Percentiles rank a stretch among this genome's conserved stretches.
These are phyloP conservation scores for Petromus typicus DNA, from an alignment of 2,113 vertebrate species.

Conservation along the genomic window DNA sequence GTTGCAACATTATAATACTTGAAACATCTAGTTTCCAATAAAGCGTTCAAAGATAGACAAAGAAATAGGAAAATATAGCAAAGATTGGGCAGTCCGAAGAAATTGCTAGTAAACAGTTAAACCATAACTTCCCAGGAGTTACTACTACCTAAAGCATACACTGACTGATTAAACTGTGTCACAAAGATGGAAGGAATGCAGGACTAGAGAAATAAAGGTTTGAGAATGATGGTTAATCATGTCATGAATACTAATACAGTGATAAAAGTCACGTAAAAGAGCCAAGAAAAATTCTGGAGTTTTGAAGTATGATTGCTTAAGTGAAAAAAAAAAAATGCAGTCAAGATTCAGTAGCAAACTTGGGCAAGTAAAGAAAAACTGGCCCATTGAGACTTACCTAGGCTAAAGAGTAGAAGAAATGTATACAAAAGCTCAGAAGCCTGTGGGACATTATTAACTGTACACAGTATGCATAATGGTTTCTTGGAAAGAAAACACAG, in stretches of 20 bases:
- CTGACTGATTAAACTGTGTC: neutral
- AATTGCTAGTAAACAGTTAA: too few species aligned
- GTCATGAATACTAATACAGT: neutral
- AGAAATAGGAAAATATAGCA: neutral
- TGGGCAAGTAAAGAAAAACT: neutral
- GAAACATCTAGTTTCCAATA: neutral
- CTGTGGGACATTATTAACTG: neutral
- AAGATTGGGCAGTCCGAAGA: neutral
- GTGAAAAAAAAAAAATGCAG: neutral
- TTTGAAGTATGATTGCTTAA: neutral
- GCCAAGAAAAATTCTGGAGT: neutral
- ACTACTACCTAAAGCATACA: neutral
- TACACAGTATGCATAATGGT: neutral
- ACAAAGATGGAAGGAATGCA: neutral
- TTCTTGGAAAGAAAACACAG: neutral
- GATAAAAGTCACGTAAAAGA: neutral
- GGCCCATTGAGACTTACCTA: too few species aligned
- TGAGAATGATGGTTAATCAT: neutral
- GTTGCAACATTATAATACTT: neutral
- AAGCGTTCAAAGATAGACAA: neutral
- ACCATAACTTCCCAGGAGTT: neutral
- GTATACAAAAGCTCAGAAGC: neutral
- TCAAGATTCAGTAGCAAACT: neutral
- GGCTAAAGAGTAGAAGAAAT: neutral
- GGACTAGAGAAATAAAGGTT: neutral